Percentiles rank a stretch among this genome's conserved stretches.
Evolutionary conservation across 53 echinoderm and acorn worm genomes (phyloP).

Genomic region (Temnopleurus reevesii): DNA sequence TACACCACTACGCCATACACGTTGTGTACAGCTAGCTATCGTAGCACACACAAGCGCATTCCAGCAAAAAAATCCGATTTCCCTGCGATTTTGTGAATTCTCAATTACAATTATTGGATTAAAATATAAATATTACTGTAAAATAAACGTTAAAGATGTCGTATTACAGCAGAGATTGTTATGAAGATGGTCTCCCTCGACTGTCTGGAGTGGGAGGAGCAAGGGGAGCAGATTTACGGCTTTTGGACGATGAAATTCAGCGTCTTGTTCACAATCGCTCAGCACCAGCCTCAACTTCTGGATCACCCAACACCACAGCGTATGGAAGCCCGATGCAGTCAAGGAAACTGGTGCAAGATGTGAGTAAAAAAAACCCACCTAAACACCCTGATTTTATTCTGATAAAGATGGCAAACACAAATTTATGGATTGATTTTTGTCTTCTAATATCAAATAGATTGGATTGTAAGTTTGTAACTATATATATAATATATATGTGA

Average conservation of each 20-base stretch:
- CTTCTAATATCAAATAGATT: too few species aligned
- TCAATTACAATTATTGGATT: not conserved
- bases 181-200: conserved; percentile 75
- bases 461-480: too few species aligned
- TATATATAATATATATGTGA: too few species aligned
- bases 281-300: conserved; percentile 64
- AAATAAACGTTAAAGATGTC: conserved; percentile 60
- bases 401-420: too few species aligned
- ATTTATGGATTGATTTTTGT: too few species aligned
- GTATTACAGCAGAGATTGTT: conserved; percentile 63
- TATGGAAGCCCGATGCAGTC: conserved; percentile 63
- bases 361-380: too few species aligned
- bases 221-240: conserved; percentile 73
- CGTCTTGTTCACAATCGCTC: conserved; percentile 86
- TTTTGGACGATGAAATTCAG: conserved; percentile 93
- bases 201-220: conserved; percentile 55
- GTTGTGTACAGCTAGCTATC: not conserved
- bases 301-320: not conserved
- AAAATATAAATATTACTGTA: not conserved
- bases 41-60: not conserved
- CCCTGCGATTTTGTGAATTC: not conserved
- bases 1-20: conserved; percentile 45
- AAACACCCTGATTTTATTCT: too few species aligned
- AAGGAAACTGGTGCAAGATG: conserved; percentile 89
- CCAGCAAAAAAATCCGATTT: not conserved